Conservation (phyloP, 2,113 vertebrate species). For the Prolemur simus region DNA sequence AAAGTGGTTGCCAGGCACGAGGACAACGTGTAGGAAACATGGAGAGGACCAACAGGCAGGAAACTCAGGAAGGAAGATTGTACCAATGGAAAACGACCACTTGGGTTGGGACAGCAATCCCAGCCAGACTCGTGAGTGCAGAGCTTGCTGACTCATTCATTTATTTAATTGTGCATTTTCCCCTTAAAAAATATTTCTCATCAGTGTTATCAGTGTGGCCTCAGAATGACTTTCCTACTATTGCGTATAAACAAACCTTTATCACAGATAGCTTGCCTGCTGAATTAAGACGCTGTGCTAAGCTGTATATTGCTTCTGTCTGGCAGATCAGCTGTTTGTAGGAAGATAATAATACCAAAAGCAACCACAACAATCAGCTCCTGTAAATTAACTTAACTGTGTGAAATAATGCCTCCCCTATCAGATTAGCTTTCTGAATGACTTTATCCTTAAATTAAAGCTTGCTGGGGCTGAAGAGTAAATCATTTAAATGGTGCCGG, state of each 20-base stretch:
- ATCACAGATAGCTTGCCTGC: conserved; percentile 85
- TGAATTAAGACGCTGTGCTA: conserved; percentile 89
- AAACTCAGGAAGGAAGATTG: background rate
- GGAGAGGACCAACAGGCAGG: background rate
- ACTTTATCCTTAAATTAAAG: conserved; percentile 93
- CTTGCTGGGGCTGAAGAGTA: conserved; percentile 88
- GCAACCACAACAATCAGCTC: conserved; percentile 89
- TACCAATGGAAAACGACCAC: background rate
- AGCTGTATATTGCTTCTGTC: conserved; percentile 89
- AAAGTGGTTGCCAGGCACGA: background rate
- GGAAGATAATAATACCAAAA: conserved; percentile 89
- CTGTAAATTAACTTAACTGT: conserved; percentile 92
- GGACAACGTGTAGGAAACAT: conserved; percentile 9
- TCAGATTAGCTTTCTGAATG: conserved; percentile 90
- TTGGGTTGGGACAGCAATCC: conserved; percentile 15
- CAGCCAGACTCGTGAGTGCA: conserved; percentile 73
- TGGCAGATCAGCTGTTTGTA: conserved; percentile 88
- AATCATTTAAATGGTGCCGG: conserved; percentile 89
- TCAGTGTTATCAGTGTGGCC: conserved; percentile 87
- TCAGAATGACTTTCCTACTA: conserved; percentile 88
- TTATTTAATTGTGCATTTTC: conserved; percentile 67
- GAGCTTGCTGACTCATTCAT: conserved; percentile 29
- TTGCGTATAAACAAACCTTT: conserved; percentile 90
- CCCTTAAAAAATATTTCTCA: conserved; percentile 79
- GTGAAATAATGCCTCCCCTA: conserved; percentile 88